Conservation (phyloP, 2,113 vertebrate genomes). For the Hippotragus niger region DNA sequence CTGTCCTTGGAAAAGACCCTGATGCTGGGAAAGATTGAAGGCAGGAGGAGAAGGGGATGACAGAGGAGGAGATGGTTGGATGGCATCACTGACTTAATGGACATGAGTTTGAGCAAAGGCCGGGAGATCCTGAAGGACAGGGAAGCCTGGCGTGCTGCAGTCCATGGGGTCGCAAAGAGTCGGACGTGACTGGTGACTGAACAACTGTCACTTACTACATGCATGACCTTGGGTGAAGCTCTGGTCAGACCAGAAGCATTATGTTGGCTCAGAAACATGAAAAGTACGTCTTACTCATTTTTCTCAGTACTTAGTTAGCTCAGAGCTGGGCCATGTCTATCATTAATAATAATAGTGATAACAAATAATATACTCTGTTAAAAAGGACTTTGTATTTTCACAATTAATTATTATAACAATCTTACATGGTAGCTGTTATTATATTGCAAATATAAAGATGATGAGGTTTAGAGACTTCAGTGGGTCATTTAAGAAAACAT, state of each 20-base stretch:
- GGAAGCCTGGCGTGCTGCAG: not conserved
- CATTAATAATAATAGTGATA: not conserved
- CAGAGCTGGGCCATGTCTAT: not conserved
- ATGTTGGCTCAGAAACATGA: not conserved
- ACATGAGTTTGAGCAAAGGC: not conserved
- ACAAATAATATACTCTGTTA: not conserved
- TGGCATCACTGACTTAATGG: not conserved
- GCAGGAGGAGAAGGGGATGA: not conserved
- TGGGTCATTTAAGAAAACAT: not conserved
- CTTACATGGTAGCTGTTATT: not conserved
- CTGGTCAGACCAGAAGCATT: not conserved
- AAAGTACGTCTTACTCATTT: not conserved
- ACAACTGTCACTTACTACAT: not conserved
- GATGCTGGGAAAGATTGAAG: not conserved
- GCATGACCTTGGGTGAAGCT: not conserved
- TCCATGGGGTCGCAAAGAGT: not conserved
- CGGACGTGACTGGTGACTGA: not conserved
- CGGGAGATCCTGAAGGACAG: not conserved
- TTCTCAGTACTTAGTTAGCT: not conserved
- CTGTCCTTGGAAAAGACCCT: not conserved
- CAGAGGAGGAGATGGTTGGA: not conserved
- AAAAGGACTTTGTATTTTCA: not conserved
- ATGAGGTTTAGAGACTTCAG: not conserved
- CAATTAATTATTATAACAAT: not conserved
- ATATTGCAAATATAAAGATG: not conserved